phyloP scores from a whole-genome alignment of 2,888 invertebrate species.

The Acronicta aceris region DNA sequence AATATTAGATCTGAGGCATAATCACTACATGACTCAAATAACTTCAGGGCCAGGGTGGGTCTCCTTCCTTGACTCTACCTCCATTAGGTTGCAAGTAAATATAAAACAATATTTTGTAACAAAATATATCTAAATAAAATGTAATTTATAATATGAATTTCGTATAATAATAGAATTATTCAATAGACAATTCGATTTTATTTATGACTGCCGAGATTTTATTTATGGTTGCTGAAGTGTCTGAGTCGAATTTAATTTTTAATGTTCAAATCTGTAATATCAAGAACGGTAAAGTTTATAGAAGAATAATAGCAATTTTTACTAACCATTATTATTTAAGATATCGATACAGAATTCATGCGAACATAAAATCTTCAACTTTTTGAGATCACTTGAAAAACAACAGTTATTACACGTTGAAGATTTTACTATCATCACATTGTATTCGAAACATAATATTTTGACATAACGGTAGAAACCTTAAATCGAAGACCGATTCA shows the following conservation, averaged over 20 bases:
- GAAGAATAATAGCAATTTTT: constrained; percentile 4
- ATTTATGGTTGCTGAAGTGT: constrained; percentile 33
- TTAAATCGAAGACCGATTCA: constrained; percentile 44
- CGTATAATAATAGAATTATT: constrained; percentile 29
- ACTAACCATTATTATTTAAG: too few species aligned
- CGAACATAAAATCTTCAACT: background rate
- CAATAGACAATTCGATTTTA: constrained; percentile 10
- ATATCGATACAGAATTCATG: too few species aligned
- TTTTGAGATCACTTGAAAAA: too few species aligned
- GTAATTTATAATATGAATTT: too few species aligned
- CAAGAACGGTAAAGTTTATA: constrained; percentile 18
- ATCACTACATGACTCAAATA: constrained; percentile 21
- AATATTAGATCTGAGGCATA: constrained; percentile 15
- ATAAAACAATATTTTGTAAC: too few species aligned
- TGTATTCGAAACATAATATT: constrained; percentile 8
- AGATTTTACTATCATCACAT: too few species aligned
- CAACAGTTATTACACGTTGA: too few species aligned
- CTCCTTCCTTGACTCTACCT: constrained; percentile 90
- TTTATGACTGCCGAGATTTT: constrained; percentile 27
- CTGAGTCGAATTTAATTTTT: constrained; percentile 42
- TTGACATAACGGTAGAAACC: constrained; percentile 54
- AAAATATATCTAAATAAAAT: too few species aligned
- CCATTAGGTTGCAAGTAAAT: constrained; percentile 76
- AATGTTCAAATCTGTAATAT: constrained; percentile 35
- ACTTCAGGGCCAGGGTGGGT: constrained; percentile 92